Evolutionary conservation across 2,113 vertebrate genomes (phyloP).

Genomic region (Sus scrofa): T2T-Sscrofa CM000829.6:17055501-17056000

Average conservation of each 20-base stretch:
- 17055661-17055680: neutral
- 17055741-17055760: neutral
- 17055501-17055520: neutral
- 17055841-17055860: neutral
- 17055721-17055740: neutral
- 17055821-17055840: neutral
- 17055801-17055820: rapidly evolving
- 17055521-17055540: neutral
- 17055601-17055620: neutral
- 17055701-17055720: neutral
- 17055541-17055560: neutral
- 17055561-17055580: rapidly evolving
- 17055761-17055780: neutral
- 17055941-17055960: neutral
- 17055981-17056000: neutral
- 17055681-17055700: neutral
- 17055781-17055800: neutral
- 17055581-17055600: neutral
- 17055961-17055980: rapidly evolving
- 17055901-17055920: neutral
- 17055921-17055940: neutral
- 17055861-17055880: neutral
- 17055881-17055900: neutral
- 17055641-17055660: neutral
- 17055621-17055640: neutral